These are phyloP conservation scores for Coturnix japonica DNA, from an alignment of 2,113 vertebrate genomes.

Conservation along the genomic window DNA sequence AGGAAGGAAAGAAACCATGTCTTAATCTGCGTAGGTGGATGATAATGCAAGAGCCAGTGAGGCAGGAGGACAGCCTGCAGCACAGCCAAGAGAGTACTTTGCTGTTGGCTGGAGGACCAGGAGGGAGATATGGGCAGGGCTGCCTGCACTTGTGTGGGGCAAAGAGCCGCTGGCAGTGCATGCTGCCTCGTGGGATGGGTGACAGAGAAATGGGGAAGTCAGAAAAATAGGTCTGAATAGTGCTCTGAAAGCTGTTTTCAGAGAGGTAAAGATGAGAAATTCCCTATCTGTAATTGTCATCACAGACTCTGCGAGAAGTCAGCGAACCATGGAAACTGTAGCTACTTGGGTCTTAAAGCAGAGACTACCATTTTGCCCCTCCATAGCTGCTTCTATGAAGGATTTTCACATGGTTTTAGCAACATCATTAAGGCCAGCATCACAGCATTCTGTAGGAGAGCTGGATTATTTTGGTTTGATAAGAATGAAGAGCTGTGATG, in stretches of 20 bases:
- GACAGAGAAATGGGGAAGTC: background rate
- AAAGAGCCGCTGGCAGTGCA: background rate
- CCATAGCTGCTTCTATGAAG: background rate
- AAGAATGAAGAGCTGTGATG: background rate
- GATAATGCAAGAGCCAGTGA: background rate
- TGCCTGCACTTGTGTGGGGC: background rate
- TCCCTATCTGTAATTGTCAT: background rate
- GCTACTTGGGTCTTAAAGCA: background rate
- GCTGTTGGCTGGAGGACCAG: background rate
- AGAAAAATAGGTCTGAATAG: no score
- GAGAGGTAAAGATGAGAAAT: background rate
- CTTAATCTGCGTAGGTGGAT: background rate
- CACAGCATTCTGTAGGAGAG: background rate
- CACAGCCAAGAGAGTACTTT: background rate
- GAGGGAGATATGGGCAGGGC: background rate
- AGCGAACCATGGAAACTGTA: background rate
- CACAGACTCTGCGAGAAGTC: background rate
- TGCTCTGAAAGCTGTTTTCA: background rate
- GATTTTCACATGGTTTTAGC: background rate
- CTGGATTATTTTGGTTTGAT: background rate
- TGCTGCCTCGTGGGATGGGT: background rate
- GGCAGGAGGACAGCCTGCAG: rapidly evolving
- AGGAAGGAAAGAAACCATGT: background rate
- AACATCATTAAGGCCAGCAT: background rate
- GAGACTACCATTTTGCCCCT: background rate